Evolutionary conservation across 2,797 vertebrate genomes (phyloP).

Genomic region (Manis crassicaudata): DNA sequence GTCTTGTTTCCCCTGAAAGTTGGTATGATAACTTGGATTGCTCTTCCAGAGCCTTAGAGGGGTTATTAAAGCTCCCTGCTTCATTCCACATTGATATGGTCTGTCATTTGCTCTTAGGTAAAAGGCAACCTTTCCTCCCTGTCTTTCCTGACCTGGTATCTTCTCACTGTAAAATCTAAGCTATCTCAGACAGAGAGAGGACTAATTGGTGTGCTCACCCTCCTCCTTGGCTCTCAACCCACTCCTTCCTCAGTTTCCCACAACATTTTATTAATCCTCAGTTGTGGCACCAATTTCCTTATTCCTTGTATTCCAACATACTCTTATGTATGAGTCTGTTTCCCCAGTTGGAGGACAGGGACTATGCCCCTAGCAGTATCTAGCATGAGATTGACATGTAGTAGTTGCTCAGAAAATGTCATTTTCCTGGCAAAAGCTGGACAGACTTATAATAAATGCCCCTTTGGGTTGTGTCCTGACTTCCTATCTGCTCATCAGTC

Average conservation of each 20-base stretch:
- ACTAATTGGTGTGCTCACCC: background rate
- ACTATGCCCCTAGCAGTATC: background rate
- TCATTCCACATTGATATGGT: background rate
- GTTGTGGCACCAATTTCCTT: background rate
- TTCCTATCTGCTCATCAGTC: slow-evolving; percentile 9
- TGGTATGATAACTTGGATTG: slow-evolving; percentile 24
- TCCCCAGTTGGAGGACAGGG: background rate
- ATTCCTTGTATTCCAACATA: slow-evolving; percentile 42
- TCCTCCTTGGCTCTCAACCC: background rate
- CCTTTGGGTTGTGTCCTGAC: background rate
- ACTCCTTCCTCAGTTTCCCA: slow-evolving; percentile 25
- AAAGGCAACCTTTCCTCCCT: background rate
- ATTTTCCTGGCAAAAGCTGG: background rate
- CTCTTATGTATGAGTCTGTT: background rate
- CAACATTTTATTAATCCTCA: slow-evolving; percentile 34
- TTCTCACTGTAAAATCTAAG: slow-evolving; percentile 47
- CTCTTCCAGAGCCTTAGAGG: slow-evolving; percentile 34
- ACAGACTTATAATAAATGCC: slow-evolving; percentile 18
- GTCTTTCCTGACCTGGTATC: background rate
- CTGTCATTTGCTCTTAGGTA: background rate
- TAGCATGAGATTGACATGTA: background rate
- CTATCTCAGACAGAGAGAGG: background rate
- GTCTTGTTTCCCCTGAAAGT: slow-evolving; percentile 18
- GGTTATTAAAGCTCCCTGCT: slow-evolving; percentile 3
- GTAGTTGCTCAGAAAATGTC: slow-evolving; percentile 41